Percentiles rank a stretch among this genome's conserved stretches.
Conservation (phyloP, 1,140 invertebrate genomes). For the Notospermus geniculatus region DNA sequence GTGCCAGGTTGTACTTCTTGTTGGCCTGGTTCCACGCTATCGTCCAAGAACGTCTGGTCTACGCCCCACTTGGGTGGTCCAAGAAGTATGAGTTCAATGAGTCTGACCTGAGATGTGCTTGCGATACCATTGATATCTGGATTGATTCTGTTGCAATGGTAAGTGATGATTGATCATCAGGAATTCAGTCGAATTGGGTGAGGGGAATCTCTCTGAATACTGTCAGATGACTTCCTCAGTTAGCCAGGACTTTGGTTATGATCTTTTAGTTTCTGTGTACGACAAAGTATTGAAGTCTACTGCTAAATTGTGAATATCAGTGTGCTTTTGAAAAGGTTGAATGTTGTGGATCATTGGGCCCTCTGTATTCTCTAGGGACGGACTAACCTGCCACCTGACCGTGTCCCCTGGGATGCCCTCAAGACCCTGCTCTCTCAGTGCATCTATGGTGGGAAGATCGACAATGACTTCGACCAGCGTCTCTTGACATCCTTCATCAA, state of each 20-base stretch:
- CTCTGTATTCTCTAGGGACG: conserved; percentile 66
- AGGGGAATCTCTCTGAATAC: no score
- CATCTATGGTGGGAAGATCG: conserved; percentile 99
- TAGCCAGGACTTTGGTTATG: no score
- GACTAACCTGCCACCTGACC: conserved; percentile 96
- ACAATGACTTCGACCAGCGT: conserved; percentile 95
- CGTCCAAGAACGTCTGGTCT: conserved; percentile 94
- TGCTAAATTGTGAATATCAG: no score
- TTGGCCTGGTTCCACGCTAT: conserved; percentile 99
- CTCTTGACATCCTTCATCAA: conserved; percentile 91
- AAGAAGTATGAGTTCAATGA: conserved; percentile 97
- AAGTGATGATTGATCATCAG: conserved; percentile 23
- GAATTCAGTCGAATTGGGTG: no score
- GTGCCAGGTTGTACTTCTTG: conserved; percentile 94
- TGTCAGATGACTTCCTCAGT: no score
- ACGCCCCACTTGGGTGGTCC: conserved; percentile 96
- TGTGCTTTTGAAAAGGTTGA: no score
- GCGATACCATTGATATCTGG: conserved; percentile 98
- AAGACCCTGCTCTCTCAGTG: conserved; percentile 93
- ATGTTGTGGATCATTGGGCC: no score
- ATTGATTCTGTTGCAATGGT: conserved; percentile 97
- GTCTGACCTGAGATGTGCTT: conserved; percentile 93
- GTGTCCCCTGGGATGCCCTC: conserved; percentile 97
- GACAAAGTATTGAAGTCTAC: no score
- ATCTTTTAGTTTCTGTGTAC: no score